These are phyloP conservation scores for Palythoa heliodiscus DNA, from an alignment of 92 coral and sea anemone genomes.

Conservation along the genomic window DNA sequence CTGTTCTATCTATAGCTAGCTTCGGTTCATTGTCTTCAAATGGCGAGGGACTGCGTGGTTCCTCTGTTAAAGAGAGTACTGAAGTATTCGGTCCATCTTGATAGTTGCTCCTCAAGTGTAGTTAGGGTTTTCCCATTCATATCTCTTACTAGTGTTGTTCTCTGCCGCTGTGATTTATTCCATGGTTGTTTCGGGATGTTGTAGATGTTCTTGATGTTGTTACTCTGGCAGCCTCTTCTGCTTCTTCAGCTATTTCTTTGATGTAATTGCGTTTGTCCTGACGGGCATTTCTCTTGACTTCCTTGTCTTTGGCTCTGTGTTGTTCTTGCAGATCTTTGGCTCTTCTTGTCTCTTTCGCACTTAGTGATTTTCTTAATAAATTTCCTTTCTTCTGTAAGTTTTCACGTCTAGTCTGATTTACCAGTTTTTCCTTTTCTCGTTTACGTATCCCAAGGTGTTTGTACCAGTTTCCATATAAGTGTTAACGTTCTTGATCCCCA, in stretches of 20 bases:
- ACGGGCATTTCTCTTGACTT: neutral
- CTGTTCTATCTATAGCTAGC: no score
- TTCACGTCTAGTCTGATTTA: no score
- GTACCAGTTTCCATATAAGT: neutral
- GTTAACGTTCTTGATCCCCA: neutral
- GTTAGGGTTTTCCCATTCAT: no score
- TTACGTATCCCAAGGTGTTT: neutral
- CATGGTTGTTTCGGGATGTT: no score
- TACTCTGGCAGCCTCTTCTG: neutral
- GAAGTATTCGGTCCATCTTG: slow-evolving; percentile 15
- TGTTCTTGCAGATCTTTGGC: neutral
- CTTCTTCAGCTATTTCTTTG: slow-evolving; percentile 2
- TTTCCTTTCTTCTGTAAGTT: neutral
- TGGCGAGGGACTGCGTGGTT: slow-evolving; percentile 13
- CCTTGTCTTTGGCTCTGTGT: neutral
- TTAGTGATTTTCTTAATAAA: neutral
- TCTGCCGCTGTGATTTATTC: no score
- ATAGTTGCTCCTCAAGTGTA: slow-evolving; percentile 16
- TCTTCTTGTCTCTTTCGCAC: neutral
- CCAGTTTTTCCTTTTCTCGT: no score
- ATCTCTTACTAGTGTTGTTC: no score
- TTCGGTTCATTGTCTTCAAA: neutral
- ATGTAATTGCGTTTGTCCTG: neutral
- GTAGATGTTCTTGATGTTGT: no score
- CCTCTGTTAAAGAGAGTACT: slow-evolving; percentile 14